Base-by-base conservation (phyloP, 30 jellyfish, hydroid and myxozoan genomes). In the Pseudorhiza aurosa region DNA sequence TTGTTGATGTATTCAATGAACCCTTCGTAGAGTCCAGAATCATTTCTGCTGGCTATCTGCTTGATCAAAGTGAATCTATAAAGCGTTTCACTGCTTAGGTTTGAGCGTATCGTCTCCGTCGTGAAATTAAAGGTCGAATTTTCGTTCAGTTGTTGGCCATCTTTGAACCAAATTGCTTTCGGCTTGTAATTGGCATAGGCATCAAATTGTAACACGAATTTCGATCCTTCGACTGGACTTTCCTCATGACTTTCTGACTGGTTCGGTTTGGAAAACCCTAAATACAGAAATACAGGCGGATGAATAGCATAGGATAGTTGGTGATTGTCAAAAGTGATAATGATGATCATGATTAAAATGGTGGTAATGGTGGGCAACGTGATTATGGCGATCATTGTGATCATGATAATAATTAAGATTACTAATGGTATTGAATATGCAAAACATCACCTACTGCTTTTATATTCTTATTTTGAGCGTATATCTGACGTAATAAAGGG, bases 11-110 rank as follows among this genome's bases (percentile, higher is more conserved):
- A 69, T 12, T 53, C 35, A 15, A 69, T 31, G 65, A 21, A 69
- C 9, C 69, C 83, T 27, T 69, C 29, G 69, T 69, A 69, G 10
- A 25, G 22, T 2, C 83, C 83, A 0, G 83, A 69, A 31, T 69
- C 83, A 22, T 47, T 45, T 43, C 83, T 69, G 30, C 18, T 27
- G 26, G 65, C 65, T 6, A 12, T 0, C 18, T 24, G 17, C 51
- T 69, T 44, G 56, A 69, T 27, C 28, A 69, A 32, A 18, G 50
- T 42, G 19, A 69, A 69, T 33, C 83, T n/a, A 26, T 69, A 69
- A 5, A 69, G 2, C 7, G 0, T 27, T 28, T 32, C 24, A 28
- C 32, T 26, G 32, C 39, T 19, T 0, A 21, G 40, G 14, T 19
- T 69, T 1, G 67, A 53, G 11, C 44, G 9, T 1, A 27, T 18